phyloP scores from a whole-genome alignment of 2,113 vertebrate genomes.

The Hippolais icterina region DNA sequence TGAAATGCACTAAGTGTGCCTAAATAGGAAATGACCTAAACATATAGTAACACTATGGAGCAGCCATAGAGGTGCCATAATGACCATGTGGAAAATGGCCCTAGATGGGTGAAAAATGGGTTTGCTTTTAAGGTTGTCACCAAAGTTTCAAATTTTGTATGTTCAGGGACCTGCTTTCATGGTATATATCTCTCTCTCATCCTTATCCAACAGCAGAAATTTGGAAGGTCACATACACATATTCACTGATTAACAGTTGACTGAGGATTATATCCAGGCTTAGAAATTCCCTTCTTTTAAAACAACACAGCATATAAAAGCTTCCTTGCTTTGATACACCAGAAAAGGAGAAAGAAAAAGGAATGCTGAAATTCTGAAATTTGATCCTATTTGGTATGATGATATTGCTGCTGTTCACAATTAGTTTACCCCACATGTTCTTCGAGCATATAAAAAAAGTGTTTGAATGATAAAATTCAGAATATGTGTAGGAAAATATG shows the following conservation, averaged over 20 bases:
- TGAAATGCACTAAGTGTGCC: neutral
- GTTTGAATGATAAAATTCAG: neutral
- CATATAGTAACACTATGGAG: rapidly evolving
- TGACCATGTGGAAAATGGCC: neutral
- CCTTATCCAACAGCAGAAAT: neutral
- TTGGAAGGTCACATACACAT: neutral
- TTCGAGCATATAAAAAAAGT: neutral
- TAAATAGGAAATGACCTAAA: neutral
- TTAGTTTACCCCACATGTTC: neutral
- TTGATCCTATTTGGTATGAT: neutral
- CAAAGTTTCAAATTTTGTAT: neutral
- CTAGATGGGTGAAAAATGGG: neutral
- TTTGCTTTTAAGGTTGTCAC: neutral
- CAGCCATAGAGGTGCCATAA: neutral
- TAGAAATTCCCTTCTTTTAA: neutral
- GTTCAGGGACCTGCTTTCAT: neutral
- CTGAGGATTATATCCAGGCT: neutral
- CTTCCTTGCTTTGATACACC: neutral
- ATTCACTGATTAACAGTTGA: neutral
- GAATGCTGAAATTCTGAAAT: neutral
- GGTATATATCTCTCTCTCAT: neutral
- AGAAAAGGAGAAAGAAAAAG: neutral
- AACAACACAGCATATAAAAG: neutral
- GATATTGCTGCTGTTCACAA: neutral
- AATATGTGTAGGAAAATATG: neutral